Evolutionary conservation across 2,113 vertebrate species (phyloP).

Genomic region (zebrafish (Danio rerio)): GRCz12tu NC_133195.1:38137501-38138000

Average conservation of each 20-base stretch:
- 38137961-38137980: constrained; percentile 6
- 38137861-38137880: constrained; percentile 67
- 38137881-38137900: constrained; percentile 62
- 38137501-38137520: not conserved
- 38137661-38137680: not conserved
- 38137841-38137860: constrained; percentile 36
- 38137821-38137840: not conserved
- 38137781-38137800: constrained; percentile 28
- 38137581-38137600: not conserved
- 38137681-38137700: not conserved
- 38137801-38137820: constrained; percentile 13
- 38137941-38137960: constrained; percentile 59
- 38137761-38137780: constrained; percentile 8
- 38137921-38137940: constrained; percentile 77
- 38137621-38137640: not conserved
- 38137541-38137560: not conserved
- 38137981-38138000: constrained; percentile 9
- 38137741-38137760: constrained; percentile 29
- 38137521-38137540: not conserved
- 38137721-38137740: constrained; percentile 46
- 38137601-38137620: not conserved
- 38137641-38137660: not conserved
- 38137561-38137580: constrained; percentile 3
- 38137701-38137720: constrained; percentile 41
- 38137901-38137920: constrained; percentile 78